Evolutionary conservation across 1,140 invertebrate genomes (phyloP).

Genomic region (Saccostrea echinata): DNA sequence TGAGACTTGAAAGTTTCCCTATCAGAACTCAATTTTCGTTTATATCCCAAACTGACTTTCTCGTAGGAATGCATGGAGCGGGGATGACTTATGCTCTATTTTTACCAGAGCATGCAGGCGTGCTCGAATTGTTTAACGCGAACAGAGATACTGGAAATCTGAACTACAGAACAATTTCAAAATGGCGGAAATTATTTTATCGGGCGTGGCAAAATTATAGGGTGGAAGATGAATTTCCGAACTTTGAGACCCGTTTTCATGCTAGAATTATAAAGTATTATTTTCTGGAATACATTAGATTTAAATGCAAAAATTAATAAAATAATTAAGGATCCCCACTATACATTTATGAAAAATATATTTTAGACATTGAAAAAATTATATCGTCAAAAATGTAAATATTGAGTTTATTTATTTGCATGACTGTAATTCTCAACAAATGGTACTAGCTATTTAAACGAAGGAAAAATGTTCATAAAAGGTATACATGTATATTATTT

Average conservation of each 20-base stretch:
- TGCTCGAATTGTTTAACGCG: conserved; percentile 92
- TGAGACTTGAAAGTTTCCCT: conserved; percentile 69
- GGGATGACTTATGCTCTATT: conserved; percentile 96
- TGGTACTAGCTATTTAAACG: too few relatives aligned
- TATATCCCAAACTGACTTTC: conserved; percentile 89
- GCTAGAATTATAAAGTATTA: background rate
- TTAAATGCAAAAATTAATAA: background rate
- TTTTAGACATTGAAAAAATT: too few relatives aligned
- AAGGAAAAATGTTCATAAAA: too few relatives aligned
- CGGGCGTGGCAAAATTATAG: conserved; percentile 71
- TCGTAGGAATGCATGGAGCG: conserved; percentile 98
- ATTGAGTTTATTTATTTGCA: too few relatives aligned
- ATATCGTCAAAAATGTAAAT: too few relatives aligned
- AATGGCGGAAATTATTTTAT: conserved; percentile 73
- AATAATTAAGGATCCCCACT: background rate
- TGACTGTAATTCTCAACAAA: too few relatives aligned
- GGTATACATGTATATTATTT: too few relatives aligned
- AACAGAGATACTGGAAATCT: conserved; percentile 63
- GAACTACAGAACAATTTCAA: conserved; percentile 72
- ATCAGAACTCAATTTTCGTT: conserved; percentile 70
- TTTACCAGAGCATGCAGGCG: conserved; percentile 94
- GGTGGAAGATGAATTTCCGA: conserved; percentile 58
- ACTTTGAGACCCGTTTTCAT: conserved; percentile 65
- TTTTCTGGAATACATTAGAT: background rate
- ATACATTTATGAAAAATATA: too few relatives aligned